Base-by-base conservation (phyloP, 2,113 vertebrate genomes). In the Calidris pygmaea region DNA sequence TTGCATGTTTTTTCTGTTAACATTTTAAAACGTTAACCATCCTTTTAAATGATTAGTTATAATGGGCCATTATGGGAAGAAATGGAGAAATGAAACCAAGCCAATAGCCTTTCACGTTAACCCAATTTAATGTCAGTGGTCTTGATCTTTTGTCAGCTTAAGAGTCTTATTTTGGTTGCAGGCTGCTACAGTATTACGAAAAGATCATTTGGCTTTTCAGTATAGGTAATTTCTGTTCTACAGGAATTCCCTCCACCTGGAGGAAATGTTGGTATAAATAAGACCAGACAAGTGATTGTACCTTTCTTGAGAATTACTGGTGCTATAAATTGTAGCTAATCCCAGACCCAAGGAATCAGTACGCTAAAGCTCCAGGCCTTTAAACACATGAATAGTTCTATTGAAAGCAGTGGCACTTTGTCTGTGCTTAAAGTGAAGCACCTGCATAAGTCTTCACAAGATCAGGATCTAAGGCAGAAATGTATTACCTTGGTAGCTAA, bases 291-390 rank as follows among this genome's bases (percentile, higher is more conserved):
- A 93, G 53, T 85, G 71, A 91, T 76, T 80, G 63, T 91, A n/a
- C 84, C 84, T 95, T 95, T 91, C 89, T 94, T 81, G 41, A 81
- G 87, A 88, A 81, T 96, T 88, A 95, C 63, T 89, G 41, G 15
- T 78, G 78, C 77, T 93, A 79, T 92, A 96, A 88, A 96, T 94
- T 96, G 80, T 70, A 76, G 83, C 55, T 88, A 94, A 95, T 92
- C 85, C 30, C 18, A 77, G 52, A 68, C 24, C 30, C 13, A 56
- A 52, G 52, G 73, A 93, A 84, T 86, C 70, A 65, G 55, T 13
- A 10, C 66, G 72, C 37, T 86, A 60, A 86, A 94, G 68, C 75
- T 94, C 55, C 55, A 77, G 65, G 79, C 56, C 79, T 90, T 95
- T 93, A 95, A 95, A 93, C 87, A 87, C 85, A 39, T 59, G 55